Evolutionary conservation across 2,113 vertebrate genomes (phyloP).

Genomic region (Oenanthe oenanthe): DNA sequence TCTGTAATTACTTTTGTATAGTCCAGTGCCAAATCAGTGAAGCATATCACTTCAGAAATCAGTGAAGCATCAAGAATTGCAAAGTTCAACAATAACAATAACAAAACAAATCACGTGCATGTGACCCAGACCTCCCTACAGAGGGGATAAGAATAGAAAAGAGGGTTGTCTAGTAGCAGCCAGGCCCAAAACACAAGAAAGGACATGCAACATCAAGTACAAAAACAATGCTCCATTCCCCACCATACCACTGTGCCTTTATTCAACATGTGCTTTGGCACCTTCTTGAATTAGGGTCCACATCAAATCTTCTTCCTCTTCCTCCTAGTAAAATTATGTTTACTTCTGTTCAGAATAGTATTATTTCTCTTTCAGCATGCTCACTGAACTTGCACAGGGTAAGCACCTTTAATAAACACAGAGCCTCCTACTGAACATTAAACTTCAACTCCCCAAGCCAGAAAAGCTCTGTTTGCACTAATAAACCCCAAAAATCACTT

Average conservation of each 20-base stretch:
- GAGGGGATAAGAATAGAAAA: neutral
- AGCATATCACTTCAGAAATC: too few relatives aligned
- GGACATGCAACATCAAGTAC: neutral
- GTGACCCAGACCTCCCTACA: neutral
- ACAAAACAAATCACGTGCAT: accelerated
- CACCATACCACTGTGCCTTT: neutral
- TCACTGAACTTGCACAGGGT: neutral
- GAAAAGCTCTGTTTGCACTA: neutral
- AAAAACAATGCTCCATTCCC: neutral
- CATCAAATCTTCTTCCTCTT: neutral
- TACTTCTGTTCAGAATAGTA: neutral
- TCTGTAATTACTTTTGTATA: neutral
- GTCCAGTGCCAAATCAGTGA: neutral
- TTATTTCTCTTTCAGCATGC: neutral
- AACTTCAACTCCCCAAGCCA: neutral
- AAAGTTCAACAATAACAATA: neutral
- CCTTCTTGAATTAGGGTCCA: neutral
- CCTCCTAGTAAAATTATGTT: neutral
- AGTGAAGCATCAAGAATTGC: neutral
- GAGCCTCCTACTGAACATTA: neutral
- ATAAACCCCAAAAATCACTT: neutral
- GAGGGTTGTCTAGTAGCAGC: neutral
- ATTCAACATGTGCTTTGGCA: neutral
- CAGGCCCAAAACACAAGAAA: neutral
- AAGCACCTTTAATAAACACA: neutral